A percentile compares a stretch with the other conserved stretches of the same genome.
Conservation (phyloP, 2,888 invertebrate genomes). For the Megaustenia siamemsis region DNA sequence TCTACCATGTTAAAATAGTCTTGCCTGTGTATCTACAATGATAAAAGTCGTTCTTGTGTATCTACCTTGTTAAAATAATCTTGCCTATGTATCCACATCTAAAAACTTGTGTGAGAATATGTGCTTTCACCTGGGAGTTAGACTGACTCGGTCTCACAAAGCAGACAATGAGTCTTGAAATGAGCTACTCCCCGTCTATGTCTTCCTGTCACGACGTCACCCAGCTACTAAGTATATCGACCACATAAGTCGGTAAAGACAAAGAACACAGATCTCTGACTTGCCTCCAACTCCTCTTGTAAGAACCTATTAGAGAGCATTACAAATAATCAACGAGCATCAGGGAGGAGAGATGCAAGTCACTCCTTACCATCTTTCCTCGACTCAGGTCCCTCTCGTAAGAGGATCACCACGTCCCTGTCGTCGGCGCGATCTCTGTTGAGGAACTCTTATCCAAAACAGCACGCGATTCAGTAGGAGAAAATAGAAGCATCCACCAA, state of each 20-base stretch:
- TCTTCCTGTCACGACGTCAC: background rate
- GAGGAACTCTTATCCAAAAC: background rate
- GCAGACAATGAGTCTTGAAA: background rate
- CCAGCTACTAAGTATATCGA: constrained; percentile 9
- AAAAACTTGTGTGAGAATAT: too few species aligned
- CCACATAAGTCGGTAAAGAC: constrained; percentile 6
- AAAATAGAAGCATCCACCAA: background rate
- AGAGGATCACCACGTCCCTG: constrained; percentile 31
- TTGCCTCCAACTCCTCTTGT: background rate
- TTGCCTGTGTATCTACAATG: too few species aligned
- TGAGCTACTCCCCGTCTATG: background rate
- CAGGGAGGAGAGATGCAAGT: constrained; percentile 16
- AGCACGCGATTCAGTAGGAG: constrained; percentile 16
- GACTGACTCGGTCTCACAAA: background rate
- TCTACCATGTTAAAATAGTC: too few species aligned
- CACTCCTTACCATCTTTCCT: background rate
- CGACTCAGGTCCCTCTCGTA: background rate
- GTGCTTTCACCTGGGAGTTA: background rate
- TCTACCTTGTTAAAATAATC: too few species aligned
- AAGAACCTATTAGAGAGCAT: constrained; percentile 45
- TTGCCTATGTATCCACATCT: too few species aligned
- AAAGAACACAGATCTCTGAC: constrained; percentile 29
- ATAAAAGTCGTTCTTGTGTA: too few species aligned
- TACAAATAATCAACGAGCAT: constrained; percentile 35
- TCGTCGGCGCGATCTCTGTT: background rate